Evolutionary conservation across 2,888 invertebrate species (phyloP).

Genomic region (Ptychoptera albimana): DNA sequence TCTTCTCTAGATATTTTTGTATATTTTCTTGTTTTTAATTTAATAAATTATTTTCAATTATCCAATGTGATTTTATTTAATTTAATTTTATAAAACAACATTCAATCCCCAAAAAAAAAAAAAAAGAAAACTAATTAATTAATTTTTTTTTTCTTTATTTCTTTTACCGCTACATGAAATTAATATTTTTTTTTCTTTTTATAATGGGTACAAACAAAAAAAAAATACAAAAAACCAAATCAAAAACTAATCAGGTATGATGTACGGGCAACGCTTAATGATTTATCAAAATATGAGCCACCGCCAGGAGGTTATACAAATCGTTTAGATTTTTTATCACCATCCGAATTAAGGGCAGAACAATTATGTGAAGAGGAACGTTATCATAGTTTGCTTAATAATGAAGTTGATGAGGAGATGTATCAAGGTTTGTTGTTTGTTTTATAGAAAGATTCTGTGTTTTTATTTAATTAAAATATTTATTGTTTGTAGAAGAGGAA

Average conservation of each 20-base stretch:
- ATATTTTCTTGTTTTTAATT: too few relatives aligned
- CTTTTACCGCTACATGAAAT: too few relatives aligned
- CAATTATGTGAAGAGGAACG: slow-evolving; percentile 90
- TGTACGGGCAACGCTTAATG: slow-evolving; percentile 80
- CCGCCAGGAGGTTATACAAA: slow-evolving; percentile 52
- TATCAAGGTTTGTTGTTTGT: slow-evolving; percentile 64
- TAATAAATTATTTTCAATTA: too few relatives aligned
- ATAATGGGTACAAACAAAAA: too few relatives aligned
- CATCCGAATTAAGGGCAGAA: slow-evolving; percentile 67
- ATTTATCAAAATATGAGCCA: slow-evolving; percentile 65
- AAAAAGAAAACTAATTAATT: too few relatives aligned
- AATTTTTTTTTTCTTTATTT: too few relatives aligned
- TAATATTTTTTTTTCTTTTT: too few relatives aligned
- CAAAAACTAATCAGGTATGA: slow-evolving; percentile 78
- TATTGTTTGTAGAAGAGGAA: slow-evolving; percentile 63
- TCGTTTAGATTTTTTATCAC: slow-evolving; percentile 43
- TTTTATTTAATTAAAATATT: neutral
- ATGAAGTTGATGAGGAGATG: slow-evolving; percentile 75
- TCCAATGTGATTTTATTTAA: too few relatives aligned
- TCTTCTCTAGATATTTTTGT: too few relatives aligned
- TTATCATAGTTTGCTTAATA: slow-evolving; percentile 73
- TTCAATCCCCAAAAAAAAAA: too few relatives aligned
- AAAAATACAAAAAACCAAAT: too few relatives aligned
- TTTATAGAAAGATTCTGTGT: neutral
- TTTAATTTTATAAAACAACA: too few relatives aligned